Base-by-base conservation (phyloP, 1,140 invertebrate genomes). In the Oncopodura yosiiana region DNA sequence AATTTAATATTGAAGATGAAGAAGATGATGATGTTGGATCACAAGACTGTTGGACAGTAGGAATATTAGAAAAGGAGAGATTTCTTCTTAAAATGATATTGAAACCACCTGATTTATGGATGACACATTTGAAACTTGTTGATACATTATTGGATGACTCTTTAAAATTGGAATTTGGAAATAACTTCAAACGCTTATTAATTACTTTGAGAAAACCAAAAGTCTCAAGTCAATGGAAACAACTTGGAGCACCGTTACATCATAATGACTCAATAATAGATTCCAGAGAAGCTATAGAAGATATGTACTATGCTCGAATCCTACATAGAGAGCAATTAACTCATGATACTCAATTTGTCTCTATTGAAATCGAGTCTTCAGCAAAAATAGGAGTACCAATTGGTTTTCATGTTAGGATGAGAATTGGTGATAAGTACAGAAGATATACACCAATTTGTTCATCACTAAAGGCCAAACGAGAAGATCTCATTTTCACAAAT, bases 71-170 rank as follows among this genome's bases (percentile, higher is more conserved):
- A 8, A 21, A 39, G 14, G 49, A 57, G 26, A 26, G 9, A 2
- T 24, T 57, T 19, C 18, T 57, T 4, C 49, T 57, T 11, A 57
- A 57, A 37, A 38, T 57, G 12, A 41, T 57, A 16, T 21, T 48
- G 6, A 57, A 38, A 36, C 55, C 55, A 3, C 55, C 55, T 2
- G 49, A 57, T 9, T 19, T 51, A 30, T 57, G 55, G 55, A 38
- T 57, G 29, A 30, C 48, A 4, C 38, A 57, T 45, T 41, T 48
- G 11, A 43, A 46, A 19, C 44, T 57, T 16, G 18, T 24, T n/a
- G 32, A 57, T 39, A 14, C 5, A 2, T 16, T 57, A 12, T 8
- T n/a, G 16, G 48, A 57, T 36, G 55, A 57, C 34, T 21, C 26
- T 2, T 3, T 57, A 2, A 14, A 30, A 4, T 21, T 57, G 2